These are phyloP conservation scores for Chelonoidis abingdonii DNA, from an alignment of 2,113 vertebrate genomes.

Conservation along the genomic window DNA sequence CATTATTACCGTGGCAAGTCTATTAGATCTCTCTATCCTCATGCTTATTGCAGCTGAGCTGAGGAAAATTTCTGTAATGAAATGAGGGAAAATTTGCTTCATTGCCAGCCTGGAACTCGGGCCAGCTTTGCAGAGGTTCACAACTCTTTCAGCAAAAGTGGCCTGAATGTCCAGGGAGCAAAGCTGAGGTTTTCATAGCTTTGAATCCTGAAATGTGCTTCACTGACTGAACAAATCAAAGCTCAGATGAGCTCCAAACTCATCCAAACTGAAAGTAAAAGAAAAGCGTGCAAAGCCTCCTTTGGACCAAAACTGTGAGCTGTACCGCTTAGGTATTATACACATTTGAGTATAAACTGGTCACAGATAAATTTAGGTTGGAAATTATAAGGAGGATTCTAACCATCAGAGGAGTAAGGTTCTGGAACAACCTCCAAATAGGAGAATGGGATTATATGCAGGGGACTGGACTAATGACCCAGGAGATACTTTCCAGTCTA, in stretches of 20 bases:
- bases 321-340: neutral
- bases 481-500: neutral
- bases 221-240: neutral
- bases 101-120: slow-evolving; percentile 53
- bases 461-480: neutral
- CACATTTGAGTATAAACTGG: neutral
- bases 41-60: slow-evolving; percentile 63
- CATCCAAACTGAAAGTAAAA: neutral
- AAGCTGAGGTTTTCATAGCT: slow-evolving; percentile 16
- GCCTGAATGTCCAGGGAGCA: slow-evolving; percentile 39
- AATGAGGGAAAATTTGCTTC: slow-evolving; percentile 67
- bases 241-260: neutral
- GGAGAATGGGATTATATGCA: neutral
- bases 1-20: slow-evolving; percentile 69
- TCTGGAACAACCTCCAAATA: neutral
- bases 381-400: neutral
- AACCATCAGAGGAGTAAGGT: neutral
- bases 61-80: slow-evolving; percentile 72
- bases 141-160: slow-evolving; percentile 33
- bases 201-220: neutral
- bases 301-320: neutral
- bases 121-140: slow-evolving; percentile 57
- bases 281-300: neutral
- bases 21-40: slow-evolving; percentile 69
- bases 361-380: neutral